These are phyloP conservation scores for Ptyas mucosa DNA, from an alignment of 2,113 vertebrate genomes.

Conservation along the genomic window DNA sequence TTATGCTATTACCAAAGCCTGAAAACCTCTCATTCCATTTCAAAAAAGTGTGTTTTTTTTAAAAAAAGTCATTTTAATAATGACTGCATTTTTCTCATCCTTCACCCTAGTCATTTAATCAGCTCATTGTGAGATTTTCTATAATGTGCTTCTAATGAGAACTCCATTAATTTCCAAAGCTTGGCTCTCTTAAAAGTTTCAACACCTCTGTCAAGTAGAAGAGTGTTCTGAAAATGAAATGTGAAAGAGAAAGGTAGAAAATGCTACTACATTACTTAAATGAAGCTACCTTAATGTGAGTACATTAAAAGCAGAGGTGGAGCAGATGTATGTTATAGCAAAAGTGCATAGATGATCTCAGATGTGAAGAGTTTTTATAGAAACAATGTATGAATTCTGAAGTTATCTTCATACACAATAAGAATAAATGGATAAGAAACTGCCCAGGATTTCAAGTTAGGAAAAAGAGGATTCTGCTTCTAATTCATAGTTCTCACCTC, in stretches of 20 bases:
- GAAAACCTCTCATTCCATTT: not conserved
- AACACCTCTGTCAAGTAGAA: constrained; percentile 32
- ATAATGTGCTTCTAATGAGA: not conserved
- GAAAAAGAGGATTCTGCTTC: not conserved
- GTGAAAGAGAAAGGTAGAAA: constrained; percentile 37
- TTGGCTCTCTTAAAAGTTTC: constrained; percentile 22
- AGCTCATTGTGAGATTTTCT: not conserved
- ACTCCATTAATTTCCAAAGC: constrained; percentile 25
- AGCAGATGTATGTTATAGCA: not conserved
- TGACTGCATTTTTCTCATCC: constrained; percentile 6
- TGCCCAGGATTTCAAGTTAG: not conserved
- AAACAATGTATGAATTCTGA: not conserved
- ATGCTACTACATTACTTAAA: constrained; percentile 20
- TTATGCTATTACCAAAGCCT: not conserved
- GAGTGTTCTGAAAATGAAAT: constrained; percentile 30
- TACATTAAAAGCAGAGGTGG: not conserved
- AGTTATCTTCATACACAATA: not conserved
- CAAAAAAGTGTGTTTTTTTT: not conserved
- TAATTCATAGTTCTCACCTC: not conserved
- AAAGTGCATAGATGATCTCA: not conserved
- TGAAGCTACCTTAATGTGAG: not conserved
- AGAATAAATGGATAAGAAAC: not conserved
- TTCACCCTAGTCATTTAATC: constrained; percentile 5
- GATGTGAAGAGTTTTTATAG: not conserved
- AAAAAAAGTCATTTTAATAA: not conserved